A percentile compares a stretch with the other conserved stretches of the same genome.
These are phyloP conservation scores for Python bivittatus DNA, from an alignment of 2,113 vertebrate species.

Conservation along the genomic window DNA sequence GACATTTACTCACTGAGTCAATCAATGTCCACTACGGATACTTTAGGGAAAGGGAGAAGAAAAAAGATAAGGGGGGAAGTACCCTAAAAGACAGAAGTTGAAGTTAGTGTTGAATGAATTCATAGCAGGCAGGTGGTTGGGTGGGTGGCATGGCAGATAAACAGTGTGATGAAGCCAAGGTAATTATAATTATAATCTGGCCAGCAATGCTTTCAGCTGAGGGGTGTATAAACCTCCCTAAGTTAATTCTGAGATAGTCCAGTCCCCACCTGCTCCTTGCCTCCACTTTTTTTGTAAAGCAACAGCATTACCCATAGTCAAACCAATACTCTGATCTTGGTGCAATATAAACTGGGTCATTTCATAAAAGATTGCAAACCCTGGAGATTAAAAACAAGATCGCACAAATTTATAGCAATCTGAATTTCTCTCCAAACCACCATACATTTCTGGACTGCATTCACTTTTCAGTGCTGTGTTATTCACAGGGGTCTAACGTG, in stretches of 20 bases:
- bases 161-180: constrained; percentile 55
- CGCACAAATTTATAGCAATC: constrained; percentile 36
- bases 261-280: constrained; percentile 35
- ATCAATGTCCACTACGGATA: constrained; percentile 48
- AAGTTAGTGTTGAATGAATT: constrained; percentile 63
- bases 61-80: constrained; percentile 57
- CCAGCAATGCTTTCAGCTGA: constrained; percentile 48
- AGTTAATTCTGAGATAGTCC: constrained; percentile 45
- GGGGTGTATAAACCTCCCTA: constrained; percentile 32
- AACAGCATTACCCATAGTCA: constrained; percentile 9
- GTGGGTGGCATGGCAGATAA: constrained; percentile 64
- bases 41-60: constrained; percentile 36
- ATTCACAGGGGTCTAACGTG: constrained; percentile 46
- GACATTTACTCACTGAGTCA: constrained; percentile 43
- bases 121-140: constrained; percentile 63
- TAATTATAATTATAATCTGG: constrained; percentile 60
- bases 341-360: constrained; percentile 18
- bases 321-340: constrained; percentile 38
- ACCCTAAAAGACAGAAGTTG: constrained; percentile 51
- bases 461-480: constrained; percentile 43
- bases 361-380: constrained; percentile 44
- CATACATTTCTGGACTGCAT: constrained; percentile 59
- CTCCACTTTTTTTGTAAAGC: constrained; percentile 41
- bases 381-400: constrained; percentile 10
- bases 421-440: constrained; percentile 39